phyloP scores from a whole-genome alignment of 1,140 invertebrate genomes.

The Diuraphis noxia region DNA sequence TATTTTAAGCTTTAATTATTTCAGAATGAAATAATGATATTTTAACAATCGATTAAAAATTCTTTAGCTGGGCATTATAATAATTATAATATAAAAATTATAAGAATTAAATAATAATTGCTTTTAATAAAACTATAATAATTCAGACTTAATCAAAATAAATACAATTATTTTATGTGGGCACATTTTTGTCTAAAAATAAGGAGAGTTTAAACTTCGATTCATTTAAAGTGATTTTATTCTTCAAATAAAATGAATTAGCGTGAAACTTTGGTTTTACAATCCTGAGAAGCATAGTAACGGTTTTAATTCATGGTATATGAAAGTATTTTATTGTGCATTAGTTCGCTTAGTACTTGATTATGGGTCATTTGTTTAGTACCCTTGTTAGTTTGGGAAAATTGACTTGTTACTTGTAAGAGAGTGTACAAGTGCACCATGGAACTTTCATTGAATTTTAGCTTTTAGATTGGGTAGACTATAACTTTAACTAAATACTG shows the following conservation, averaged over 20 bases:
- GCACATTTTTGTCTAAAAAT: no score
- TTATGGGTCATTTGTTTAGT: not conserved
- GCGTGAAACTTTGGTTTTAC: not conserved
- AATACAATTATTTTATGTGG: no score
- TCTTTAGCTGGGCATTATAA: no score
- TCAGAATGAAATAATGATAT: no score
- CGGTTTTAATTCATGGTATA: not conserved
- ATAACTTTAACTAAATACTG: not conserved
- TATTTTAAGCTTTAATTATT: no score
- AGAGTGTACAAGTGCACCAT: not conserved
- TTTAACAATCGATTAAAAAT: no score
- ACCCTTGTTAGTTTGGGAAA: not conserved
- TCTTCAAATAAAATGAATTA: not conserved
- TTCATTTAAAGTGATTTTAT: not conserved
- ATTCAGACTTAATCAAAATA: no score
- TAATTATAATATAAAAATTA: no score
- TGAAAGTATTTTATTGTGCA: not conserved
- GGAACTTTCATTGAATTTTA: not conserved
- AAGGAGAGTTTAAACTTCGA: not conserved
- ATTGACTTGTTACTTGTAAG: not conserved
- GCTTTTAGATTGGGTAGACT: not conserved
- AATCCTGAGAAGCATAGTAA: not conserved
- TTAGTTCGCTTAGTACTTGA: not conserved
- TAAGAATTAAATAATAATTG: no score
- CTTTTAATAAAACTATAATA: no score